Evolutionary conservation across 2,113 vertebrate species (phyloP).

Genomic region (Phaethon lepturus): DNA sequence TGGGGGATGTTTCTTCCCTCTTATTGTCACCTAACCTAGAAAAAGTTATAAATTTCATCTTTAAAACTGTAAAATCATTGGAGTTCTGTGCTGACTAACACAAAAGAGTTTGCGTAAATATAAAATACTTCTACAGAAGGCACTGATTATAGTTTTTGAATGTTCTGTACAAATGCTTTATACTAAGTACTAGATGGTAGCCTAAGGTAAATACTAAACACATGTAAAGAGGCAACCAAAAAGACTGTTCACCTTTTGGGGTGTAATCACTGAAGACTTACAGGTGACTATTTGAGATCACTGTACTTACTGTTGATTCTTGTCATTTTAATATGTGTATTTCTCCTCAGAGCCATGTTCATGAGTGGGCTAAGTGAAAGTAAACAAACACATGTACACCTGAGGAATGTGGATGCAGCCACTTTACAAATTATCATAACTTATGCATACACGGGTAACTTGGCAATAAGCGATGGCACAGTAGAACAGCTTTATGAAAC

Average conservation of each 20-base stretch:
- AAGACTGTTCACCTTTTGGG: not conserved
- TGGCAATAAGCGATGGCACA: conserved; percentile 92
- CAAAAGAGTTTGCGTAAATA: not conserved
- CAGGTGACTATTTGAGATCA: not conserved
- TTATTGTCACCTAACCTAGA: not conserved
- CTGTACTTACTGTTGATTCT: not conserved
- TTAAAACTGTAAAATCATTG: not conserved
- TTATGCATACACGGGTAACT: conserved; percentile 96
- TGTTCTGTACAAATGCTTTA: not conserved
- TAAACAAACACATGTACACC: conserved; percentile 94
- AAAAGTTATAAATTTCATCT: not conserved
- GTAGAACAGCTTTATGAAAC: conserved; percentile 98
- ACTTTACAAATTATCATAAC: conserved; percentile 95
- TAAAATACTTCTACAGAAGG: not conserved
- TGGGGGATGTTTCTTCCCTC: not conserved
- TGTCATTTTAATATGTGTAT: not conserved
- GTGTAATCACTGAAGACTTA: not conserved
- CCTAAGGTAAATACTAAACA: not conserved
- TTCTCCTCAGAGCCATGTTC: conserved; percentile 91
- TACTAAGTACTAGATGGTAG: not conserved
- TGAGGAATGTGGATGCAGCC: conserved; percentile 93
- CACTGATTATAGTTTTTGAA: not conserved
- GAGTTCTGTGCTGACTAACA: not conserved
- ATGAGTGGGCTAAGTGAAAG: conserved; percentile 98
- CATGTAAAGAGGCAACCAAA: not conserved